Conservation (phyloP, 2,888 invertebrate genomes). For the Stegophylla sp. region DNA sequence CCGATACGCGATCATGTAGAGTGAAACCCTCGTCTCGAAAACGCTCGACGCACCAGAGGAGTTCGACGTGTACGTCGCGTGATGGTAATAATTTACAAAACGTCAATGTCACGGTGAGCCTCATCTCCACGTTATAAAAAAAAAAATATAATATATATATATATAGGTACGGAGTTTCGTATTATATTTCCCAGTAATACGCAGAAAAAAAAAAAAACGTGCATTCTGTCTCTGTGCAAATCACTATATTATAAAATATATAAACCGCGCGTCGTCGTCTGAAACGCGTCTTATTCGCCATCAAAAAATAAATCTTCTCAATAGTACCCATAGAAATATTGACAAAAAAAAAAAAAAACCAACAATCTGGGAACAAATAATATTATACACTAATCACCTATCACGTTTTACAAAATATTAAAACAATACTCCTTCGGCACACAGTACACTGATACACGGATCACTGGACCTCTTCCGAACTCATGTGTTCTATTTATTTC, state of each 20-base stretch:
- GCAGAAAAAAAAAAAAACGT: neutral
- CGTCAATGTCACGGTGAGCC: neutral
- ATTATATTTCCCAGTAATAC: neutral
- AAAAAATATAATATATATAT: neutral
- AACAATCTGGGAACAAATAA: too few relatives aligned
- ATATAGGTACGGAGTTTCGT: neutral
- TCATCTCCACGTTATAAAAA: too few relatives aligned
- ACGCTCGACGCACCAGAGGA: neutral
- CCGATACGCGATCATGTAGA: neutral
- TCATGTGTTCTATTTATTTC: too few relatives aligned
- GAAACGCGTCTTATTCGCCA: neutral
- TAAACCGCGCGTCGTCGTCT: neutral
- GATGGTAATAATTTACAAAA: slow-evolving; percentile 5
- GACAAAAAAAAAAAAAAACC: too few relatives aligned
- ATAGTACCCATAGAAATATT: too few relatives aligned
- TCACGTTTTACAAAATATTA: too few relatives aligned
- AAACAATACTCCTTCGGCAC: too few relatives aligned
- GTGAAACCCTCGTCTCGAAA: neutral
- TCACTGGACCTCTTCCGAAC: too few relatives aligned
- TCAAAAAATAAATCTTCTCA: too few relatives aligned
- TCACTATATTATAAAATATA: neutral
- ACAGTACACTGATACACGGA: too few relatives aligned
- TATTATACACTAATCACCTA: too few relatives aligned
- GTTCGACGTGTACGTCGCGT: neutral
- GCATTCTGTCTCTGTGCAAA: neutral